Evolutionary conservation across 2,888 invertebrate genomes (phyloP), one percentile per base, ranked within the genome.

Genomic region (Ephialtes manifestator): DNA sequence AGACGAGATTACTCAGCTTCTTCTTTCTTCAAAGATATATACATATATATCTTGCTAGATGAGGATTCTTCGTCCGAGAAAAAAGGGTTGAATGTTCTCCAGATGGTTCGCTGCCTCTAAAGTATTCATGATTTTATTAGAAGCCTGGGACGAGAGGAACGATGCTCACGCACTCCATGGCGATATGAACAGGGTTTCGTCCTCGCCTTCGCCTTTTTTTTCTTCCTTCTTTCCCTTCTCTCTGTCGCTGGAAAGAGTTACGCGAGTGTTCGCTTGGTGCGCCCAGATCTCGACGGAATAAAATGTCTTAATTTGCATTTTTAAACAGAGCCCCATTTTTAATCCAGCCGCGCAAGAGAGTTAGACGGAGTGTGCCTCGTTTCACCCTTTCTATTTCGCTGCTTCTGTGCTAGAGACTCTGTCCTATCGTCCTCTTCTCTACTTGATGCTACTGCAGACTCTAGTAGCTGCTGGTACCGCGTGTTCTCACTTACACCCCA

Each of bases 251-350:
- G 58, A n/a, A n/a, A 70, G 39, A 78, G 46, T 78, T 60, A 68
- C 55, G 68, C 55, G 67, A 43, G 35, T 24, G n/a, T 71, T 20
- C 13, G 48, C 67, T 43, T 58, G 60, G 53, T 60, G 79, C 68
- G 18, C 43, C 76, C 87, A 88, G 87, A 88, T 88, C 87, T 88
- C 86, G 80, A 80, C 87, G 85, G 88, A 89, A 91, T 90, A 88
- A 90, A 91, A 91, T 88, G 90, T 89, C 88, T 91, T 90, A 89
- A 91, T 91, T 91, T 90, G 89, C 91, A 91, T 91, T 89, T 91
- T 91, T 90, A 90, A 90, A 87, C 87, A 90, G 88, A 81, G 78
- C 76, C 75, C 78, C 81, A 81, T 87, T 86, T 87, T 88, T 87
- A 88, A 88, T 87, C 87, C 85, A 78, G 71, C 76, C 77, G 70